A percentile compares a stretch with the other conserved stretches of the same genome.
These are phyloP conservation scores for Merluccius polli DNA, from an alignment of 2,797 vertebrate genomes.

Conservation along the genomic window DNA sequence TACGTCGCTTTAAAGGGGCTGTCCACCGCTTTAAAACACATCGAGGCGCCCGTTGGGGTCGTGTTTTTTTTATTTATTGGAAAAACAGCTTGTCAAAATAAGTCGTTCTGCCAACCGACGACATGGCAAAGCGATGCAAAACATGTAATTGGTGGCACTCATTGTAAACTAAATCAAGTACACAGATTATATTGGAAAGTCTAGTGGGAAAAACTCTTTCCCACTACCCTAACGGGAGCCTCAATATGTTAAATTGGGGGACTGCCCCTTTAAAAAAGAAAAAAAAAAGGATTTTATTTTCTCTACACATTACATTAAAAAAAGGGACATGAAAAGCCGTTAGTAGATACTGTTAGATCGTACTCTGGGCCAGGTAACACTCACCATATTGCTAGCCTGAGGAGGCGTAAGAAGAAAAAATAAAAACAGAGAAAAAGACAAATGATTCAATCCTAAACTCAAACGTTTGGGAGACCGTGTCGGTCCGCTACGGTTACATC, in stretches of 20 bases:
- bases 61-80: too few relatives aligned
- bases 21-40: background rate
- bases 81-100: too few relatives aligned
- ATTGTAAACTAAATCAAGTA: background rate
- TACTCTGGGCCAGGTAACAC: constrained; percentile 68
- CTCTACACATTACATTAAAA: constrained; percentile 27
- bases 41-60: background rate
- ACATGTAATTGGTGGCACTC: background rate
- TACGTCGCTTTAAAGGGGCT: too few relatives aligned
- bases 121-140: too few relatives aligned
- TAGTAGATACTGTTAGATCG: constrained; percentile 19
- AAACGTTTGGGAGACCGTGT: background rate
- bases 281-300: background rate
- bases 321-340: constrained; percentile 18
- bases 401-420: constrained; percentile 80
- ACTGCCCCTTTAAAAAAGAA: background rate
- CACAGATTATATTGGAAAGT: background rate
- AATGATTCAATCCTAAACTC: constrained; percentile 34
- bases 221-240: background rate
- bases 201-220: background rate
- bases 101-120: too few relatives aligned
- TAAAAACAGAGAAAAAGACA: constrained; percentile 64
- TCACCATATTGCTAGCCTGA: constrained; percentile 99
- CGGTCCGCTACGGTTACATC: background rate
- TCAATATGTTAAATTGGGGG: background rate